Evolutionary conservation across 2,888 invertebrate genomes (phyloP), one percentile per base, ranked within the genome.

Genomic region (Drosophila buzzatii): DNA sequence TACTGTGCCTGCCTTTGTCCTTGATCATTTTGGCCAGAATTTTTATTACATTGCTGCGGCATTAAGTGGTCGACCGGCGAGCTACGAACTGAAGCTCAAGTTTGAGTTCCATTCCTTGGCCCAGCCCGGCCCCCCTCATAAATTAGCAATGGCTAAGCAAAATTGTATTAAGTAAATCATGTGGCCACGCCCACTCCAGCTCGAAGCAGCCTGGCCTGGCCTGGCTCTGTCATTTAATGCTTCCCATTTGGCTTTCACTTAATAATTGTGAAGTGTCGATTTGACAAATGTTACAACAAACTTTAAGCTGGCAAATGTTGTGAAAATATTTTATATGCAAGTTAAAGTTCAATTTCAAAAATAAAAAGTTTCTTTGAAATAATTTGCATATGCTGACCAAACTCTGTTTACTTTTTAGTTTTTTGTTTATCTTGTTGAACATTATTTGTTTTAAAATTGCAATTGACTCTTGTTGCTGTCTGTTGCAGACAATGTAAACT

Each of bases 131-230:
- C 73, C 68, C 45, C 55, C 70, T n/a, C 78, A 87, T 84, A 82
- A 84, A 84, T 84, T 79, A 87, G 80, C 76, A 80, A 75, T 82
- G 71, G 63, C 73, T 65, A 65, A 51, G 67, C 70, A 59, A 73
- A 83, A 85, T 85, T 83, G 81, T 81, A 83, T 83, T 79, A 72
- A 77, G 81, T 83, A 85, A 83, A 84, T 84, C 86, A 83, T 81
- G 76, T 74, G 81, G 10, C 56, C 56, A 58, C 41, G 51, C 33
- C 57, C 39, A 58, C 57, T 52, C 49, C 27, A 6, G 51, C 20
- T 23, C 33, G 23, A 31, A 56, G 14, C 51, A 45, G 51, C 58
- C 14, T 37, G 37, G 4, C 14, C 37, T 12, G 58, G 20, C 20
- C 8, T 4, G 10, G 20, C 20, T 16, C 16, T 23, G 23, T 55